Evolutionary conservation across 1,140 invertebrate species (phyloP), one percentile per base, ranked within the genome.

Genomic region (Procambarus virginalis): DNA sequence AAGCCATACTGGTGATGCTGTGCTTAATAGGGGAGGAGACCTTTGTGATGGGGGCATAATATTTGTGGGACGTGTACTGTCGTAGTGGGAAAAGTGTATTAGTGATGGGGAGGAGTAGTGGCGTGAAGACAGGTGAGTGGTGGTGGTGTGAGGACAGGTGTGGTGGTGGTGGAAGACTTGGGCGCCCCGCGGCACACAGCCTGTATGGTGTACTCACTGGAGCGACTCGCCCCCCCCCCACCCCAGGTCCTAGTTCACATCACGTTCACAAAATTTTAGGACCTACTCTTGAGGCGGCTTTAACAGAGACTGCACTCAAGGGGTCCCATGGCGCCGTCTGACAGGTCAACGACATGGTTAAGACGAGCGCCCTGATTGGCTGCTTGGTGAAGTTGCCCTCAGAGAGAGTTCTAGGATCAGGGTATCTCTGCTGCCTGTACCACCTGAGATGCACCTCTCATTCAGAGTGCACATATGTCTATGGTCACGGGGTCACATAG

Each of bases 211-310:
- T 68, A 17, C 3, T 68, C 64, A 68, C 64, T 68, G 64, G 68
- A 73, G 68, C 68, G n/a, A 14, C 68, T n/a, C 68, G 20, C 34
- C 34, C 34, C n/a, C n/a, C n/a, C n/a, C 14, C 68, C 20, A 34
- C 22, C 68, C 68, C 68, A 22, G 22, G 68, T 22, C 22, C 68
- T 34, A 34, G 22, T 22, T 34, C 6, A 9, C 10, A 6, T 73
- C 20, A 73, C 34, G n/a, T 73, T 34, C 68, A 14, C 68, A 73
- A 68, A 73, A 73, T 34, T 73, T 73, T 34, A 73, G 68, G 68
- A 6, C n/a, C 68, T n/a, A 73, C 22, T 68, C 64, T 73, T 73
- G 68, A 73, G 68, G 68, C n/a, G 22, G 68, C 68, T 73, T 73
- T 9, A 73, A 73, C n/a, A 73, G 22, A 8, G 68, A 22, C 68